Base-by-base conservation (phyloP, 2,888 invertebrate genomes). In the Nomada ferruginata region DNA sequence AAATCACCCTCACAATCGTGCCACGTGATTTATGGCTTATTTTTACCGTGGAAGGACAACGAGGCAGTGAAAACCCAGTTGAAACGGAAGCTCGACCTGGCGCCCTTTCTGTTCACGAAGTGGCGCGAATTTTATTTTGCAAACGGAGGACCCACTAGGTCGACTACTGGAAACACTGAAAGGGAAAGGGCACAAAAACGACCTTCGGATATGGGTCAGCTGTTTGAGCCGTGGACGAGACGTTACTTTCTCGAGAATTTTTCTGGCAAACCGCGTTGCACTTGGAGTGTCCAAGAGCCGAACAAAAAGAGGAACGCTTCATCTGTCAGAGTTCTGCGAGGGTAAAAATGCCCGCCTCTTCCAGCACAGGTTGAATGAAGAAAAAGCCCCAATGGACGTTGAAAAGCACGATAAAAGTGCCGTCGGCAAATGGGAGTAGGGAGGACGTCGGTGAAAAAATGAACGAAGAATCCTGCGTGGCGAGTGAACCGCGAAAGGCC, bases 11-110 rank as follows among this genome's bases (percentile, higher is more conserved):
- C 50, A 60, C 53, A 63, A 60, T 71, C 42, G 47, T 20, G 5
- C 52, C 29, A 0, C 7, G 42, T 82, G 87, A 86, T 87, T 87
- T 84, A 87, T 69, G 79, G 65, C 15, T 20, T 9, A 26, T 65
- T 71, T 77, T 71, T 42, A 18, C 29, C 23, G 23, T 50, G 23
- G 29, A 23, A n/a, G 57, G n/a, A 55, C 69, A 70, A 69, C 29
- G 44, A 59, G 59, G 26, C 57, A 59, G 55, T 55, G 84, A 59
- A 70, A 76, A 78, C 64, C 50, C 60, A 68, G 73, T 68, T 55
- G 71, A 80, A 87, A 89, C 87, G 89, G 87, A 82, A 88, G 87
- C 84, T 68, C 29, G 64, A 71, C 70, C 72, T 60, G 81, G 81
- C 79, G 79, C 75, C 69, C 85, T 63, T 79, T 84, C 78, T 47